Evolutionary conservation across 2,888 invertebrate genomes (phyloP).

Genomic region (Epistrophe eligans): DNA sequence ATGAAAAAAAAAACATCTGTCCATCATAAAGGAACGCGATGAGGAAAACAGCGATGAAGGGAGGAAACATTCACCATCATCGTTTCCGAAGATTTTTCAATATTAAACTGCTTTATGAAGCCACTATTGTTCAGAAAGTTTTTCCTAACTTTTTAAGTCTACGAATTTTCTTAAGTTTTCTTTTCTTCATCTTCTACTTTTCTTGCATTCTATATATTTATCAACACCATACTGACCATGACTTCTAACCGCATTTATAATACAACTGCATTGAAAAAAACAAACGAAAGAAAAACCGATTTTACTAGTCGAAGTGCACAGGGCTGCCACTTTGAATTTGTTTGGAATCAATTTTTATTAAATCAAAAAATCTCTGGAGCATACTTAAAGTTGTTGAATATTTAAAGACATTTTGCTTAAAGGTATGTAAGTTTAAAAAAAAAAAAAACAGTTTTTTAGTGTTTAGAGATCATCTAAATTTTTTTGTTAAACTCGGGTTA

Average conservation of each 20-base stretch:
- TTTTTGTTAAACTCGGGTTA: too few relatives aligned
- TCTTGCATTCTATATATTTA: background rate
- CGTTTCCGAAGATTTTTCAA: conserved; percentile 39
- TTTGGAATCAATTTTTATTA: background rate
- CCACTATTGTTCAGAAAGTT: conserved; percentile 54
- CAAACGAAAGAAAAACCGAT: background rate
- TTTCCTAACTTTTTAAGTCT: conserved; percentile 51
- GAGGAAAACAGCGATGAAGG: conserved; percentile 9
- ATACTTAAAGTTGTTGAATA: too few relatives aligned
- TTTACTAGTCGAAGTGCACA: conserved; percentile 20
- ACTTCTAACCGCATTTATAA: conserved; percentile 53
- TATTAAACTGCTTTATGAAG: conserved; percentile 34
- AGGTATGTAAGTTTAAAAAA: too few relatives aligned
- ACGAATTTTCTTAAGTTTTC: conserved; percentile 6
- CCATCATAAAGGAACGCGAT: conserved; percentile 23
- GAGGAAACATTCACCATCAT: conserved; percentile 15
- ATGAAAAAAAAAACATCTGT: conserved; percentile 18
- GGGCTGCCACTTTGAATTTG: background rate
- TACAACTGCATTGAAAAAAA: conserved; percentile 24
- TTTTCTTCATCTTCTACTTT: conserved; percentile 1
- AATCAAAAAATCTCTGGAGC: too few relatives aligned
- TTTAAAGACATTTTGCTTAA: too few relatives aligned
- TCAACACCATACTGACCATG: conserved; percentile 54
- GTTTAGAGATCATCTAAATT: too few relatives aligned
- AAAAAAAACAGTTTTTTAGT: too few relatives aligned